phyloP scores from a whole-genome alignment of 2,113 vertebrate genomes.

The Benitochromis conjunctus region DNA sequence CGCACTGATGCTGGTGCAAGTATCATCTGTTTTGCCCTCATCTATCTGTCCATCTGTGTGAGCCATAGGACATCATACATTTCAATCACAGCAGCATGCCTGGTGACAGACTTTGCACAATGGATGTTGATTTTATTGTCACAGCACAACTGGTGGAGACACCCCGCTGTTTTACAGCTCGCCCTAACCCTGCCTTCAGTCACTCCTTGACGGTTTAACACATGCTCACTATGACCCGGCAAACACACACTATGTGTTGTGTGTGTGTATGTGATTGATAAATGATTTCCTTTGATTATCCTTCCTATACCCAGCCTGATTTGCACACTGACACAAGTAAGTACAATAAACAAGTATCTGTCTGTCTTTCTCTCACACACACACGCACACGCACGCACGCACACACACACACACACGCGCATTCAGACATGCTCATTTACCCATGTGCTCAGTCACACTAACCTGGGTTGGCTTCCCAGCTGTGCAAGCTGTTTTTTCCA shows the following conservation, averaged over 20 bases:
- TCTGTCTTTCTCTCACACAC: accelerated
- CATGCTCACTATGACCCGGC: not conserved
- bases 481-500: conserved; percentile 75
- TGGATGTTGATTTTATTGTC: conserved; percentile 67
- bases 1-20: conserved; percentile 20
- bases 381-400: not conserved
- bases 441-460: conserved; percentile 63
- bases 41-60: conserved; percentile 57
- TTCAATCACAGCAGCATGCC: conserved; percentile 53
- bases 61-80: conserved; percentile 54
- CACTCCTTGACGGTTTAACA: conserved; percentile 47
- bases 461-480: conserved; percentile 66
- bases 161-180: conserved; percentile 58
- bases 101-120: conserved; percentile 61
- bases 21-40: conserved; percentile 36
- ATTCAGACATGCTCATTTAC: conserved; percentile 33
- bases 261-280: not conserved
- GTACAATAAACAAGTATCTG: not conserved
- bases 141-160: conserved; percentile 57
- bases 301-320: not conserved
- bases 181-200: conserved; percentile 32
- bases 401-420: not conserved
- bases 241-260: not conserved
- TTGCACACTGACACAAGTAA: not conserved
- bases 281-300: not conserved